A percentile compares a stretch with the other conserved stretches of the same genome.
phyloP scores from a whole-genome alignment of 2,113 vertebrate genomes.

The Pyrgilauda ruficollis region DNA sequence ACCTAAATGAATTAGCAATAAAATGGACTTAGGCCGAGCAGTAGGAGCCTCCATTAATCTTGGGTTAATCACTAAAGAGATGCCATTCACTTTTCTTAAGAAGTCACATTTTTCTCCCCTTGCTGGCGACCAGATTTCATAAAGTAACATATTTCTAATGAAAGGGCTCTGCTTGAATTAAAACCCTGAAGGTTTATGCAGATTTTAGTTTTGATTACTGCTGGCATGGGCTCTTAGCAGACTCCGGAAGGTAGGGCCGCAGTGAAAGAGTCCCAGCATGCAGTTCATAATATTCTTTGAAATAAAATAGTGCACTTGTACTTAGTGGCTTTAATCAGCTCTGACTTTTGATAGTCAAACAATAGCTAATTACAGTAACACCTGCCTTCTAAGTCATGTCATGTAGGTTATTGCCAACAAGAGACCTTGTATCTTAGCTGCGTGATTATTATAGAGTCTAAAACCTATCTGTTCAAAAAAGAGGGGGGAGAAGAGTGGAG shows the following conservation, averaged over 20 bases:
- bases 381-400: slow-evolving; percentile 94
- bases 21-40: slow-evolving; percentile 95
- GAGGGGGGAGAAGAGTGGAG: slow-evolving; percentile 62
- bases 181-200: slow-evolving; percentile 92
- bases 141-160: slow-evolving; percentile 98
- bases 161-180: slow-evolving; percentile 98
- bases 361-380: slow-evolving; percentile 99
- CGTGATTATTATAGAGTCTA: slow-evolving; percentile 71
- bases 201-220: slow-evolving; percentile 98
- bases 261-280: slow-evolving; percentile 98
- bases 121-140: slow-evolving; percentile 93
- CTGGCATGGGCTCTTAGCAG: slow-evolving; percentile 98
- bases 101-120: slow-evolving; percentile 96
- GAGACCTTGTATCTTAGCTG: slow-evolving; percentile 84
- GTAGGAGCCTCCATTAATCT: slow-evolving; percentile 97
- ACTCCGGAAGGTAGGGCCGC: slow-evolving; percentile 88
- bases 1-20: slow-evolving; percentile 99
- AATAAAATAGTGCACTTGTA: slow-evolving; percentile 95
- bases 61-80: slow-evolving; percentile 99
- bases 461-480: slow-evolving; percentile 68
- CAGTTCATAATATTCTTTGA: slow-evolving; percentile 93
- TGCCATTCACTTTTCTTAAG: slow-evolving; percentile 99
- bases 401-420: slow-evolving; percentile 87
- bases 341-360: slow-evolving; percentile 99
- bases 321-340: slow-evolving; percentile 99